These are phyloP conservation scores for Lethenteron reissneri DNA, from an alignment of 2,113 vertebrate genomes.

Conservation along the genomic window DNA sequence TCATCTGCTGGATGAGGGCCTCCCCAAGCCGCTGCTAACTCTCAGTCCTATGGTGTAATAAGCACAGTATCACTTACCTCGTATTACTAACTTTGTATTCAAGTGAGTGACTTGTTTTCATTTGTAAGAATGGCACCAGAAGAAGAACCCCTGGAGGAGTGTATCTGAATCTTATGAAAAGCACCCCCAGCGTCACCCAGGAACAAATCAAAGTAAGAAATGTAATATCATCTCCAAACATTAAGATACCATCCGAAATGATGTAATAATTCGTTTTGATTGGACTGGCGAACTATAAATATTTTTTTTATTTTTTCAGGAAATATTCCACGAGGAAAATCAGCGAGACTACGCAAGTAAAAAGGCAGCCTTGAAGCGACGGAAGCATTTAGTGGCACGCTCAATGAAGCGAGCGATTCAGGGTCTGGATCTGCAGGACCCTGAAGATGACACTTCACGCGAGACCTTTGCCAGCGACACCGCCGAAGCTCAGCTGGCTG, in stretches of 20 bases:
- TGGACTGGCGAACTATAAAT: too few species aligned
- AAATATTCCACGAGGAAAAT: constrained; percentile 65
- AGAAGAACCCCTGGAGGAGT: constrained; percentile 85
- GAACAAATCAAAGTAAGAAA: constrained; percentile 48
- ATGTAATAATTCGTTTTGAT: too few species aligned
- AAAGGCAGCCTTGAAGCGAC: constrained; percentile 70
- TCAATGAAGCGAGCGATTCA: constrained; percentile 90
- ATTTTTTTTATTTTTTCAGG: constrained; percentile 17
- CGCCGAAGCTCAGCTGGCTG: constrained; percentile 57
- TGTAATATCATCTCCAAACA: too few species aligned
- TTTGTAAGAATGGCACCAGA: constrained; percentile 51
- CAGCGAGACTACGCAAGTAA: constrained; percentile 54
- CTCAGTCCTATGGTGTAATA: too few species aligned
- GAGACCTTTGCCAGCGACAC: constrained; percentile 95
- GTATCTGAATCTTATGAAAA: constrained; percentile 76
- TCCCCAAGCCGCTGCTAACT: too few species aligned
- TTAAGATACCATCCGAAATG: too few species aligned
- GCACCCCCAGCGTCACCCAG: constrained; percentile 53
- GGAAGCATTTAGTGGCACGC: constrained; percentile 50
- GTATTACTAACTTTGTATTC: not conserved
- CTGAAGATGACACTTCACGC: constrained; percentile 56
- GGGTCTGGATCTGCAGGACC: constrained; percentile 67
- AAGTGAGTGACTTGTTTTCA: constrained; percentile 8
- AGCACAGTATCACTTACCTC: too few species aligned
- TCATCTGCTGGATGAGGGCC: too few species aligned